Evolutionary conservation across 2,888 invertebrate species (phyloP), one percentile per base, ranked within the genome.

Genomic region (Rapana venosa): DNA sequence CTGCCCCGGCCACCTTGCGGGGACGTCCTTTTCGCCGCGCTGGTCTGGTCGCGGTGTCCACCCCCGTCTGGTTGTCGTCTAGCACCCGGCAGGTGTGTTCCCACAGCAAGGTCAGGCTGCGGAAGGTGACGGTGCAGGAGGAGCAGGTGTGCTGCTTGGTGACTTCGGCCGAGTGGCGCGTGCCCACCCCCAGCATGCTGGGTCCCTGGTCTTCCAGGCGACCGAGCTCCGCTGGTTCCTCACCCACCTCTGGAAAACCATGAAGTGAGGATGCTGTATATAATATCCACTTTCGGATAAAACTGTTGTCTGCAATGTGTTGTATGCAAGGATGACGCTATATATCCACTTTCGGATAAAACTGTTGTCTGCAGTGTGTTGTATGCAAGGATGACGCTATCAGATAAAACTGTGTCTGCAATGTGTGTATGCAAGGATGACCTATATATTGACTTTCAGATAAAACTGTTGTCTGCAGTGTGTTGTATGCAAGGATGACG

Each of bases 1-100:
- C n/a, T 17, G n/a, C 32, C 13, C 66, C 66, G 5, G 87, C n/a
- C 66, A 91, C 56, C 32, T 91, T 91, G 0, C 91, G 89, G 15
- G 92, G 92, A 22, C 83, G 87, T 11, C 91, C 90, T 77, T 92
- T 92, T 8, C 91, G 87, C 36, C 92, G 79, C 20, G 91, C 88
- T 15, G 92, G 87, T 26, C 90, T 56, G 61, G 56, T 66, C 0
- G 87, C 74, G 20, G 81, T 58, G 56, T 91, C 89, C 8, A 32
- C 66, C 4, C 2, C n/a, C 2, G 66, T 1, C 1, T 17, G 26
- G 1, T 11, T n/a, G 22, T 90, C 91, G 17, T 86, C 90, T 35
- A 90, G 30, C 13, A 77, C 86, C 30, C 83, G 77, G 77, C 91
- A 92, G 20, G 88, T 66, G 84, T 92, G 92, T 0, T 88, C 88